Conservation (phyloP, 2,888 invertebrate species). For the Cremastinae sp. region DNA sequence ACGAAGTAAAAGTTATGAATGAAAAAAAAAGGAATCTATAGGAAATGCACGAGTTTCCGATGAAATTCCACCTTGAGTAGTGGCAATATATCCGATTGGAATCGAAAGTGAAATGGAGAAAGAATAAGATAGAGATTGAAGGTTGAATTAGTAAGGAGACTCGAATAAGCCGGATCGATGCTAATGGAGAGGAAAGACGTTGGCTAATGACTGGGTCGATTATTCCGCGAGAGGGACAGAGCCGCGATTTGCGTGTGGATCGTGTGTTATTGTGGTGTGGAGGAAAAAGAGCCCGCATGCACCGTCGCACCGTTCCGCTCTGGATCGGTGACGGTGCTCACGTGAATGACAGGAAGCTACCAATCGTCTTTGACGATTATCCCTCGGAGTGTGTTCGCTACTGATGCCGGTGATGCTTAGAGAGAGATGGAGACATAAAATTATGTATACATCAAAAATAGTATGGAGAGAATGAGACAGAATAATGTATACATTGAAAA, state of each 20-base stretch:
- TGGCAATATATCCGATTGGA: no score
- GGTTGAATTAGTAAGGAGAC: no score
- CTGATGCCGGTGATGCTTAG: constrained; percentile 57
- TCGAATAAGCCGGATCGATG: background rate
- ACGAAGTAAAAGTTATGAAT: no score
- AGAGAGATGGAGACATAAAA: constrained; percentile 34
- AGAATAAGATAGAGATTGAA: no score
- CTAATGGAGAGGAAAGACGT: background rate
- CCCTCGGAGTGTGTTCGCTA: constrained; percentile 68
- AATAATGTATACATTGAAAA: no score
- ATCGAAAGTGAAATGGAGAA: no score
- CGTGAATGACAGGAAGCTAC: constrained; percentile 80
- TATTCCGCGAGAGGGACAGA: background rate
- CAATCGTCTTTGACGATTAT: constrained; percentile 80
- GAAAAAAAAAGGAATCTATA: no score
- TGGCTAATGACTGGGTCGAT: constrained; percentile 15
- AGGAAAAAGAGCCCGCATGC: constrained; percentile 43
- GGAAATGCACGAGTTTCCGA: no score
- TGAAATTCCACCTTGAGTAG: no score
- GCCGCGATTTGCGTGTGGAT: constrained; percentile 17
- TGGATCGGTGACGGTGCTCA: constrained; percentile 72
- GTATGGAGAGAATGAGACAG: no score
- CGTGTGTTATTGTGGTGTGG: constrained; percentile 16
- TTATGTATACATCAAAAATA: no score
- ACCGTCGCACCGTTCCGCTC: constrained; percentile 66